Base-by-base conservation (phyloP, 2,113 vertebrate genomes). In the Pseudopodoces humilis region DNA sequence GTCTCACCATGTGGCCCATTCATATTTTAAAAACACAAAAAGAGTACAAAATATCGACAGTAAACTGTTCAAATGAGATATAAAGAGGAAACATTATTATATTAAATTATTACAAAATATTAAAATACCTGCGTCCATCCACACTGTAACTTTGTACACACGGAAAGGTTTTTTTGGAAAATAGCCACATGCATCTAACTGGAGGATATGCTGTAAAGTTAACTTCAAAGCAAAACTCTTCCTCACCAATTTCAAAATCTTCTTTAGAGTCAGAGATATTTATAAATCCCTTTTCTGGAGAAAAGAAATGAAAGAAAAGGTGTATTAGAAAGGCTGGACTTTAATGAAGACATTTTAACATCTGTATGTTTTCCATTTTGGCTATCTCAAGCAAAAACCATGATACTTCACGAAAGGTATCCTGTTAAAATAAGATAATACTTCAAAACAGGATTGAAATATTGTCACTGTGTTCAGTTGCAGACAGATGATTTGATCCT, bases 281-380 rank as follows among this genome's bases (percentile, higher is more conserved):
- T 94, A 99, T 97, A 97, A 98, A 98, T 77, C 97, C 98, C 14
- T 98, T 97, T 75, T 98, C 99, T 99, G 96, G 96, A 27, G 43
- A 50, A 59, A 65, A 77, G 91, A 83, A 47, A 78, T 4, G 3
- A 37, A 74, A 83, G 18, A 44, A 86, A 78, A 63, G 19, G 39
- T 50, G 30, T 56, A 64, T 58, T 58, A 86, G 33, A 84, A 81
- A 62, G 39, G 15, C 25, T 47, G 27, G 35, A 33, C 22, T 86
- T 58, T 53, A 63, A 72, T 39, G 37, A 62, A 92, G 43, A 41
- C 20, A 83, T 67, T 53, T 35, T 72, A 21, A 60, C 22, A 82
- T n/a, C 10, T 67, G 24, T 43, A 52, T n/a, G 6, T 21, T 95
- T 89, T 92, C 53, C 1, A 8, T 33, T 91, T 83, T 67, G 13